phyloP scores from a whole-genome alignment of 2,888 invertebrate species.

The Brachyopa scutellaris region DNA sequence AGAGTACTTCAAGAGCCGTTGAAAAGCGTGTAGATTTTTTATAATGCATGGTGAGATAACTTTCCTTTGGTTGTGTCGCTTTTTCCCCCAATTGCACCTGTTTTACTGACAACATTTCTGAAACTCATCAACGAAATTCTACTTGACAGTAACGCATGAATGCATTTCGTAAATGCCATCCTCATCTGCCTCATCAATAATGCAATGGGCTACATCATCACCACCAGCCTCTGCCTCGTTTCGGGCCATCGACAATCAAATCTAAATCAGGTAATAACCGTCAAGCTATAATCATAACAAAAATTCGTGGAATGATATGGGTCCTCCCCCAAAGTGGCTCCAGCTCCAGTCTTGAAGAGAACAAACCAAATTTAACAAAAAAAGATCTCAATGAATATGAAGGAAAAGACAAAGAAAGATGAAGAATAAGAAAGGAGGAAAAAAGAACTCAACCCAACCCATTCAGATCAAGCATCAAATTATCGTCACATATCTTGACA shows the following conservation, averaged over 20 bases:
- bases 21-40: no score
- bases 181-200: constrained; percentile 4
- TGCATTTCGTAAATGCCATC: not conserved
- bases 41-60: no score
- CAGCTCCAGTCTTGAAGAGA: not conserved
- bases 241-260: constrained; percentile 42
- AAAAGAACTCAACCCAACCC: constrained; percentile 34
- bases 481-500: constrained; percentile 72
- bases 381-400: not conserved
- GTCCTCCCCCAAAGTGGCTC: constrained; percentile 21
- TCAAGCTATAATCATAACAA: constrained; percentile 65
- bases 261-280: constrained; percentile 66
- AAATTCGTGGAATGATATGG: constrained; percentile 67
- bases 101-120: no score
- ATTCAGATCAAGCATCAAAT: constrained; percentile 65
- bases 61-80: no score
- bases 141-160: not conserved
- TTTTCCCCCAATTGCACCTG: no score
- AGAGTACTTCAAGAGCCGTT: no score
- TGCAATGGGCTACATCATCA: constrained; percentile 14
- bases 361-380: constrained; percentile 3
- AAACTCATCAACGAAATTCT: no score
- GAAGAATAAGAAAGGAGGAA: not conserved
- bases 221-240: not conserved
- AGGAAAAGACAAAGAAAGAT: not conserved